Percentiles rank a stretch among this genome's conserved stretches.
Evolutionary conservation across 2,797 vertebrate genomes (phyloP).

Genomic region (Sebastes glaucus): DNA sequence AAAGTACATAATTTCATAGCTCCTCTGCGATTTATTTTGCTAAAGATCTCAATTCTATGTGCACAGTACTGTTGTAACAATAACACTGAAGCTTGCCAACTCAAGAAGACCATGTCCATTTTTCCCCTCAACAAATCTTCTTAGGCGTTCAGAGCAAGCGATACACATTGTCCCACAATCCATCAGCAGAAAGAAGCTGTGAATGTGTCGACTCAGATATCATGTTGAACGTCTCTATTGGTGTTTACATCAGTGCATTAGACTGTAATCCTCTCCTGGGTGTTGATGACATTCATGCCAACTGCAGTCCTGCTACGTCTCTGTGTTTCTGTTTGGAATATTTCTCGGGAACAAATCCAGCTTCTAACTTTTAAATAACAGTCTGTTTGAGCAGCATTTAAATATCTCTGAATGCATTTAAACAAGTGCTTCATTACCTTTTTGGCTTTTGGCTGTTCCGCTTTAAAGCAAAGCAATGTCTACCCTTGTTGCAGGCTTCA

Average conservation of each 20-base stretch:
- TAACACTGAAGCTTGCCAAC: background rate
- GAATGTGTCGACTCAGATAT: conserved; percentile 26
- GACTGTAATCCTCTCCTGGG: conserved; percentile 40
- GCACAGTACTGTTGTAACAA: background rate
- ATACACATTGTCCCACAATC: conserved; percentile 1
- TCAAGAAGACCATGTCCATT: background rate
- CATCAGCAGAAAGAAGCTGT: conserved; percentile 1
- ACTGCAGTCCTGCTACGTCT: conserved; percentile 12
- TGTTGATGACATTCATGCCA: conserved; percentile 48
- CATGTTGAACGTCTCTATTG: conserved; percentile 6
- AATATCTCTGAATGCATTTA: background rate
- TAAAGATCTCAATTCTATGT: background rate
- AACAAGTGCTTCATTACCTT: background rate
- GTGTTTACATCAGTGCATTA: conserved; percentile 20
- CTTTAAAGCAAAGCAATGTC: background rate
- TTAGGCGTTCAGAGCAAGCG: background rate
- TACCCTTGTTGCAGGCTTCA: background rate
- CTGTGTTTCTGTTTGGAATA: background rate
- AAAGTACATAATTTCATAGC: background rate
- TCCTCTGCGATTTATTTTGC: conserved; percentile 1
- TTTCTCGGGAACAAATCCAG: background rate
- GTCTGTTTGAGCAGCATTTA: background rate
- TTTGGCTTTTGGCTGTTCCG: background rate
- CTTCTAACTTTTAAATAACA: conserved; percentile 4
- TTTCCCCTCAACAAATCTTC: conserved; percentile 2